Conservation (phyloP, 2,888 invertebrate species). For the Lapara coniferarum region DNA sequence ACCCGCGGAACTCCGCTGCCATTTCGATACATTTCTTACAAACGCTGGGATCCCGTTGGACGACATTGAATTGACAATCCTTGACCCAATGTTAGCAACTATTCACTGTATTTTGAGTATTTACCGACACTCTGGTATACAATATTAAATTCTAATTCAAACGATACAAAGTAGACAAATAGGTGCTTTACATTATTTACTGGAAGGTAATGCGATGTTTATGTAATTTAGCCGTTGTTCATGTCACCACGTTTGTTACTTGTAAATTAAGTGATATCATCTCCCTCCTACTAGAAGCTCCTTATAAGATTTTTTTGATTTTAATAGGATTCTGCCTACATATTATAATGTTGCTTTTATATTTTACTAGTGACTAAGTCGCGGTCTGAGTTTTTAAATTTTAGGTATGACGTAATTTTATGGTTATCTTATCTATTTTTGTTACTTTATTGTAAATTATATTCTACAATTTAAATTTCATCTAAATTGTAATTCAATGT, state of each 20-base stretch:
- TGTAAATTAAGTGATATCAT: slow-evolving; percentile 1
- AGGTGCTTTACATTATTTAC: slow-evolving; percentile 30
- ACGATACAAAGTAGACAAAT: slow-evolving; percentile 32
- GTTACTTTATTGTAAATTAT: too few relatives aligned
- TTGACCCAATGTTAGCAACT: slow-evolving; percentile 60
- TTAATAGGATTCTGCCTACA: not conserved
- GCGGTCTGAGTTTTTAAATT: too few relatives aligned
- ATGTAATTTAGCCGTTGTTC: slow-evolving; percentile 2
- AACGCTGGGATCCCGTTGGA: slow-evolving; percentile 44
- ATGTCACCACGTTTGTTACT: slow-evolving; percentile 6
- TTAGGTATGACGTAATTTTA: too few relatives aligned
- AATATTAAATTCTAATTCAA: slow-evolving; percentile 39
- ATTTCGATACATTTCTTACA: slow-evolving; percentile 18
- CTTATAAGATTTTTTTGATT: not conserved
- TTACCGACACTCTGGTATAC: slow-evolving; percentile 39
- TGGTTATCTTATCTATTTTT: too few relatives aligned
- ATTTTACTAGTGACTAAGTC: too few relatives aligned
- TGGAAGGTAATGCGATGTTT: slow-evolving; percentile 10
- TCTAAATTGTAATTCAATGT: too few relatives aligned
- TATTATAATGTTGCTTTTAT: too few relatives aligned
- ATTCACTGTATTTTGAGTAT: slow-evolving; percentile 53
- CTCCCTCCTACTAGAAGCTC: not conserved
- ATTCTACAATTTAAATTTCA: too few relatives aligned
- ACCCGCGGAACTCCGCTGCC: slow-evolving; percentile 25
- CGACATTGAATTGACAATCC: slow-evolving; percentile 52